phyloP scores from a whole-genome alignment of 2,888 invertebrate genomes.

The Automeris io region DNA sequence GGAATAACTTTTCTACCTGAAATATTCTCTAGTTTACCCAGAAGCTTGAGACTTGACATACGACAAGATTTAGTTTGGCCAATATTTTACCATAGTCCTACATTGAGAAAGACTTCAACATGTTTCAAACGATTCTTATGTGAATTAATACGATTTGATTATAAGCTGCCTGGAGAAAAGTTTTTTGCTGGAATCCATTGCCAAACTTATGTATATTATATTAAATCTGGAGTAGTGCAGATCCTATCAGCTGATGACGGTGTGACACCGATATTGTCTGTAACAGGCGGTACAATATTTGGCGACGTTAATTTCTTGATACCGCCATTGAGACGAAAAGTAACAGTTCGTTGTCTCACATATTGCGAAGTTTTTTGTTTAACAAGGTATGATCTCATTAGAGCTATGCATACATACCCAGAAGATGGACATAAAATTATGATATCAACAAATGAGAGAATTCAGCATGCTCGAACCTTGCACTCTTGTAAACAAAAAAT shows the following conservation, averaged over 20 bases:
- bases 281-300: constrained; percentile 51
- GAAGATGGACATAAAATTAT: constrained; percentile 39
- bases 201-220: constrained; percentile 39
- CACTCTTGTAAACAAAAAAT: constrained; percentile 42
- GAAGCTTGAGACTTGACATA: constrained; percentile 44
- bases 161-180: constrained; percentile 49
- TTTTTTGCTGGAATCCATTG: constrained; percentile 40
- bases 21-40: constrained; percentile 36
- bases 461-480: constrained; percentile 47
- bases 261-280: constrained; percentile 44
- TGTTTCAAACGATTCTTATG: constrained; percentile 44
- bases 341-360: constrained; percentile 42
- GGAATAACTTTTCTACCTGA: constrained; percentile 46
- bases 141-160: constrained; percentile 36
- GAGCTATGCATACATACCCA: constrained; percentile 42
- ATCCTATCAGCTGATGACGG: constrained; percentile 52
- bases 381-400: constrained; percentile 32
- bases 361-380: constrained; percentile 50
- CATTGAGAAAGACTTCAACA: constrained; percentile 39
- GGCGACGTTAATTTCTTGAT: constrained; percentile 49
- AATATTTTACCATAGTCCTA: constrained; percentile 53
- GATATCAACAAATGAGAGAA: constrained; percentile 28
- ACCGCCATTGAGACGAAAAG: constrained; percentile 32
- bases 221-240: constrained; percentile 55
- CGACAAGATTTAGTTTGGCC: constrained; percentile 51